Conservation (phyloP, 2,888 invertebrate genomes). For the Eilema caniola region DNA sequence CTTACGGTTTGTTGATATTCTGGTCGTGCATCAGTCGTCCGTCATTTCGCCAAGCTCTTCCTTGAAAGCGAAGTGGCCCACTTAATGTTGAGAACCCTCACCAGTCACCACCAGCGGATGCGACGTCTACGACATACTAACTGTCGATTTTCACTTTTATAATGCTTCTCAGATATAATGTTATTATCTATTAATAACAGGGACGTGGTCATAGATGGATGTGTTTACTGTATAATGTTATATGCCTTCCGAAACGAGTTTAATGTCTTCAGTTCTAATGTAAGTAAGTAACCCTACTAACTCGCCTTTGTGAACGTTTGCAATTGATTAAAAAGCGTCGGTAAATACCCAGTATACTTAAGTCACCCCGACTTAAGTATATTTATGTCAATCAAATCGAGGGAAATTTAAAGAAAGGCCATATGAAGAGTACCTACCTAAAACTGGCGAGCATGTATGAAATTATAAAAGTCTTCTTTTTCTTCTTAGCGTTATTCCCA, state of each 20-base stretch:
- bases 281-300: too few species aligned
- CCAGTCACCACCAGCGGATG: conserved; percentile 65
- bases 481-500: too few species aligned
- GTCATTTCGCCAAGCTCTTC: conserved; percentile 77
- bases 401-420: too few species aligned
- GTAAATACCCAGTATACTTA: too few species aligned
- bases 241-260: background rate
- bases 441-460: too few species aligned
- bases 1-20: conserved; percentile 70
- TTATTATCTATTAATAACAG: conserved; percentile 28
- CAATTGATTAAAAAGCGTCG: too few species aligned
- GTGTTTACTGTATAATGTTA: background rate
- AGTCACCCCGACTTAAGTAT: too few species aligned
- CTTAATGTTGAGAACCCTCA: conserved; percentile 64
- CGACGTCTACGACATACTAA: conserved; percentile 66
- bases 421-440: too few species aligned
- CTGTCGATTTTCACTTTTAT: conserved; percentile 82
- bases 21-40: conserved; percentile 60
- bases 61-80: conserved; percentile 81
- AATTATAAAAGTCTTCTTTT: too few species aligned
- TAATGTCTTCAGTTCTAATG: background rate
- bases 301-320: too few species aligned
- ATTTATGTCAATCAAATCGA: too few species aligned
- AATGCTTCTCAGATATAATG: conserved; percentile 55
- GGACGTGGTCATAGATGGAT: background rate